phyloP scores from a whole-genome alignment of 2,797 vertebrate species.

The Chelonia mydas region DNA sequence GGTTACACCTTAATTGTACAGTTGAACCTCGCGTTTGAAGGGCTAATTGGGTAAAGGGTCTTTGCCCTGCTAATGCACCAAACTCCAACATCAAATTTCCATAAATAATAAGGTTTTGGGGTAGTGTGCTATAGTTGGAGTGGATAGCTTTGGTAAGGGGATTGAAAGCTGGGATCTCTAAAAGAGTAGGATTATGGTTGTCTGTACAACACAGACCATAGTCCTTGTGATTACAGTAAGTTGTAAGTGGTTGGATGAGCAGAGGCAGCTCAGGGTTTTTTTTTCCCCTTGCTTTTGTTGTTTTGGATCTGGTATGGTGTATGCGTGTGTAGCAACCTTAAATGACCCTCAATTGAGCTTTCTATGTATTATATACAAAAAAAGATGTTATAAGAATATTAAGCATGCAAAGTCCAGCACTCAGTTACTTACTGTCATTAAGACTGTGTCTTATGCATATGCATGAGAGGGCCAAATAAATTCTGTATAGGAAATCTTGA shows the following conservation, averaged over 20 bases:
- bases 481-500: background rate
- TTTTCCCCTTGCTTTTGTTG: background rate
- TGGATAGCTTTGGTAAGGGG: background rate
- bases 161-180: background rate
- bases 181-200: background rate
- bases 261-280: background rate
- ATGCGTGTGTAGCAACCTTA: background rate
- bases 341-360: background rate
- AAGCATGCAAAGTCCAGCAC: background rate
- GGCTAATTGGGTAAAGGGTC: background rate
- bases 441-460: background rate
- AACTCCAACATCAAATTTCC: background rate
- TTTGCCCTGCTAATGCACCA: background rate
- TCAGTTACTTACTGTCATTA: background rate
- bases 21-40: background rate
- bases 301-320: background rate
- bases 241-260: background rate
- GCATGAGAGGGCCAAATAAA: background rate
- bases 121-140: background rate
- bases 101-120: background rate
- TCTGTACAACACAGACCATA: background rate
- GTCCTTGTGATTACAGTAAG: background rate
- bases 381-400: background rate
- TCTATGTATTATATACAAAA: background rate
- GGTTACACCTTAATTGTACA: background rate